Evolutionary conservation across 2,113 vertebrate genomes (phyloP).

Genomic region (Toxotes jaculatrix): DNA sequence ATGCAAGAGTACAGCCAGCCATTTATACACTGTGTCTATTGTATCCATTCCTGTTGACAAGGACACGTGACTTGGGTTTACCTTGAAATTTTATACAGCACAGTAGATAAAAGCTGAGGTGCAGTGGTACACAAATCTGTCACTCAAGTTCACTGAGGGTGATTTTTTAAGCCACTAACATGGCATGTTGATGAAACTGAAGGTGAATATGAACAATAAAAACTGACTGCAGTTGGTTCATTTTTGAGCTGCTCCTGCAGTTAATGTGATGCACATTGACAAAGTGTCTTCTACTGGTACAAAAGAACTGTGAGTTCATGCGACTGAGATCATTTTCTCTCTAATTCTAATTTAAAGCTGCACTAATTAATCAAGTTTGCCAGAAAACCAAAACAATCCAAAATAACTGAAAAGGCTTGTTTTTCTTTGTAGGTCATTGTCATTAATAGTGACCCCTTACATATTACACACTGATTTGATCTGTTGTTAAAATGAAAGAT

Average conservation of each 20-base stretch:
- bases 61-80: slow-evolving; percentile 17
- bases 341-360: not conserved
- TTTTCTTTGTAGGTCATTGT: not conserved
- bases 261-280: not conserved
- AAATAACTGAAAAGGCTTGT: not conserved
- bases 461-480: not conserved
- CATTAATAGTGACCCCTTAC: not conserved
- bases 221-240: not conserved
- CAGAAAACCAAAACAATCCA: not conserved
- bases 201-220: not conserved
- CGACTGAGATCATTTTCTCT: not conserved
- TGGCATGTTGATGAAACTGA: not conserved
- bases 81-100: slow-evolving; percentile 13
- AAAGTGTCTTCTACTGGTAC: not conserved
- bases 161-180: not conserved
- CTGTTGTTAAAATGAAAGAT: not conserved
- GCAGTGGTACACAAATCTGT: not conserved
- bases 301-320: not conserved
- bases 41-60: slow-evolving; percentile 29
- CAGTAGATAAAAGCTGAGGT: not conserved
- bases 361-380: not conserved
- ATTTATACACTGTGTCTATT: not conserved
- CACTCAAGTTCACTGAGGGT: not conserved
- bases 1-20: slow-evolving; percentile 17
- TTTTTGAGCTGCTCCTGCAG: not conserved